Evolutionary conservation across 2,888 invertebrate species (phyloP), one percentile per base, ranked within the genome.

Genomic region (Dascillus cervinus): DNA sequence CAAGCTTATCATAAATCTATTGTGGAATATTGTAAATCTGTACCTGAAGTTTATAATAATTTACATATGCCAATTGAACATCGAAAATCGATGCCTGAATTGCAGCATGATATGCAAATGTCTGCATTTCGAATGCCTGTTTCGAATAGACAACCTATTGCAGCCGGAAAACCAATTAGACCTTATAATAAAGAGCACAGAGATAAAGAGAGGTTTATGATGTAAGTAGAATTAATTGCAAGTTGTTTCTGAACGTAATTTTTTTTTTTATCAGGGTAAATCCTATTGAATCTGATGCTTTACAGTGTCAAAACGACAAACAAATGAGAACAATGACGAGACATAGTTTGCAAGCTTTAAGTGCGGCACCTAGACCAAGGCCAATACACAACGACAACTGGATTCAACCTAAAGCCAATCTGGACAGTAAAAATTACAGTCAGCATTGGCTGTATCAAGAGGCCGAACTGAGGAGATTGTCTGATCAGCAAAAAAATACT

Each of bases 361-460:
- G 84, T 55, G 85, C 87, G 13, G 82, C 81, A 11, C 87, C 88
- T 2, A 78, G 82, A 35, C 77, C 82, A 11, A 77, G 83, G 52
- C 73, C 83, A 55, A 79, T 83, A 39, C 74, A 77, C 14, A 75
- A 70, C 41, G 70, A 77, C 29, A 79, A 82, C 37, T 84, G 86
- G 78, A 72, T 84, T 50, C 82, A 79, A 53, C 70, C 77, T 24
- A 79, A 74, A 43, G 65, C 67, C 3, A 69, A 76, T 51, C 72
- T 76, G 0, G 62, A 64, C 39, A 44, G 41, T 11, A 79, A 75
- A 48, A 79, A 78, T 54, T 82, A 82, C 53, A 76, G 75, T 52
- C 86, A 90, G 49, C 91, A 94, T 58, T 92, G 92, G 92, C 71
- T 94, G n/a, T 80, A 89, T 57, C 83, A 83, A 70, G 92, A 94